Percentiles rank a stretch among this genome's conserved stretches.
phyloP scores from a whole-genome alignment of 2,797 vertebrate species.

The Chiroxiphia lanceolata region DNA sequence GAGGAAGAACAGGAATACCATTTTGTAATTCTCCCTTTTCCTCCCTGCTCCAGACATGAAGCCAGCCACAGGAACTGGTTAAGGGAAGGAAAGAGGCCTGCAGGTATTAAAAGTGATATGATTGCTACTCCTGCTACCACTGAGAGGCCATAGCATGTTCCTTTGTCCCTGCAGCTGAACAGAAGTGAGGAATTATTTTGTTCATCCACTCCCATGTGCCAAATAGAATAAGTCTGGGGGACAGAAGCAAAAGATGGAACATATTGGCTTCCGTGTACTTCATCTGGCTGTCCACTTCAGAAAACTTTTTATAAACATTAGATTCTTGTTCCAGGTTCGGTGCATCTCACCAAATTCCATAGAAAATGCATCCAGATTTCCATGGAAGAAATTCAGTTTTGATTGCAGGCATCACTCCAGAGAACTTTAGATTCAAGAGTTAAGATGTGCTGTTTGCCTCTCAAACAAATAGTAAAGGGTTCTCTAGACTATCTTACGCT shows the following conservation, averaged over 20 bases:
- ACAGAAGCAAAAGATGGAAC: background rate
- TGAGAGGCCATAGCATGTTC: background rate
- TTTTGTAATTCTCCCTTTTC: background rate
- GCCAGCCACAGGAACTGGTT: background rate
- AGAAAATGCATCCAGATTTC: background rate
- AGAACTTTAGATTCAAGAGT: background rate
- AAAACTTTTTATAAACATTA: background rate
- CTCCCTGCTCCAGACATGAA: background rate
- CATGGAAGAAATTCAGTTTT: background rate
- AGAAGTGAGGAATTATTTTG: background rate
- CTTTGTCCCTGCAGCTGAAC: background rate
- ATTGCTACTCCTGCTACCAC: background rate
- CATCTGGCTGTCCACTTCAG: background rate
- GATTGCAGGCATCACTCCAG: background rate
- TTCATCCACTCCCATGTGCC: background rate
- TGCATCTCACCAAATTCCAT: background rate
- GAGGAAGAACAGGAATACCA: background rate
- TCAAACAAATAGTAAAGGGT: background rate
- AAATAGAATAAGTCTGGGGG: background rate
- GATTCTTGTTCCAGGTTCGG: background rate
- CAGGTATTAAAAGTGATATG: background rate
- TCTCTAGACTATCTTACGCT: background rate
- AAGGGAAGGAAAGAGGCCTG: background rate
- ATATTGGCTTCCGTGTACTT: background rate
- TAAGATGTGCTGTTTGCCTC: background rate